phyloP scores from a whole-genome alignment of 2,797 vertebrate genomes.

The Anomalospiza imberbis region DNA sequence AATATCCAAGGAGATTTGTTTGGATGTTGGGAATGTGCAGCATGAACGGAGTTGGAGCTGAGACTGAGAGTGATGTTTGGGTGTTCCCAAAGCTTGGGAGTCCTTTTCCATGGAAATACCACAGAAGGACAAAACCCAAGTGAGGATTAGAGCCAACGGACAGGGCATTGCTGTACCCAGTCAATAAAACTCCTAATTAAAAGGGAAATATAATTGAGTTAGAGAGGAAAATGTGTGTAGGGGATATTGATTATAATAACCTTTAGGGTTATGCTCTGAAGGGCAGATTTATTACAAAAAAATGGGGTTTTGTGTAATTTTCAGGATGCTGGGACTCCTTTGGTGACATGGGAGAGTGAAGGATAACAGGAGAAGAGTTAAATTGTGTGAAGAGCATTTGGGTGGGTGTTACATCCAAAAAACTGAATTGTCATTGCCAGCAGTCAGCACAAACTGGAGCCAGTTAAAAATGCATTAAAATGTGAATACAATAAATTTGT shows the following conservation, averaged over 20 bases:
- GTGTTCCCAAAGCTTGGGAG: not conserved
- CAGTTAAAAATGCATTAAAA: not conserved
- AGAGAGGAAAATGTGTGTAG: not conserved
- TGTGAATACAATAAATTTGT: not conserved
- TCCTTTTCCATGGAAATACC: not conserved
- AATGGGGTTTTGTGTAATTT: accelerated
- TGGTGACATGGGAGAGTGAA: not conserved
- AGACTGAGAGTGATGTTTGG: not conserved
- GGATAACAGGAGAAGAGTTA: accelerated
- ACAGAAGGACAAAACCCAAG: not conserved
- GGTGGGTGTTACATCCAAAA: not conserved
- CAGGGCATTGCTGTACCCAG: accelerated
- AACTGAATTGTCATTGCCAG: accelerated
- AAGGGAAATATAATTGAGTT: not conserved
- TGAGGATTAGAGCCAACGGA: too few species aligned
- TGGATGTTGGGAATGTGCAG: not conserved
- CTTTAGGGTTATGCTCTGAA: not conserved
- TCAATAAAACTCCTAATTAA: not conserved
- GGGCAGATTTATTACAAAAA: not conserved
- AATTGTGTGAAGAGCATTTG: not conserved
- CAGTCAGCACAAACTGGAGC: not conserved
- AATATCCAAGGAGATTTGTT: not conserved
- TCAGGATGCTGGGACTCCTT: not conserved
- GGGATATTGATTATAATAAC: not conserved
- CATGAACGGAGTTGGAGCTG: not conserved